Evolutionary conservation across 2,797 vertebrate genomes (phyloP).

Genomic region (Myiotriccus ornatus): DNA sequence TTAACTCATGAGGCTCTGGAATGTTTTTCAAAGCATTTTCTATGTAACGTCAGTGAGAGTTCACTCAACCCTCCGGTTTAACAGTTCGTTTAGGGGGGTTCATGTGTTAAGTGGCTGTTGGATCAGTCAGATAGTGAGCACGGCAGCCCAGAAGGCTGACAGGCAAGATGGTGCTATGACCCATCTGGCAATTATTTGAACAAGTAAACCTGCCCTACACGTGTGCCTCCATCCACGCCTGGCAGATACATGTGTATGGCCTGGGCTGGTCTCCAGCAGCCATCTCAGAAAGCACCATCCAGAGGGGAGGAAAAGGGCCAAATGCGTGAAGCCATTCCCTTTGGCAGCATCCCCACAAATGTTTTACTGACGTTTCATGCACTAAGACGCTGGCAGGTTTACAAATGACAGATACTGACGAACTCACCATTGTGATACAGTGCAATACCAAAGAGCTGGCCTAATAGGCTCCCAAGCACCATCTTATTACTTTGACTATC

Average conservation of each 20-base stretch:
- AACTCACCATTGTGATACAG: neutral
- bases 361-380: neutral
- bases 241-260: accelerated
- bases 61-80: neutral
- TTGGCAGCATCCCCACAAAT: slow-evolving; percentile 52
- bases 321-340: neutral
- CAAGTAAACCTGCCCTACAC: neutral
- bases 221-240: neutral
- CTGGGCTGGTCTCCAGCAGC: neutral
- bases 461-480: neutral
- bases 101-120: neutral
- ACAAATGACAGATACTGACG: neutral
- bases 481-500: slow-evolving; percentile 1
- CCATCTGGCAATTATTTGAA: neutral
- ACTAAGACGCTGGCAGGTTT: neutral
- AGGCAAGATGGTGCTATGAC: neutral
- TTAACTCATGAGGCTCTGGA: neutral
- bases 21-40: neutral
- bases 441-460: neutral
- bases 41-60: neutral
- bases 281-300: neutral
- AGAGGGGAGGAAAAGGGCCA: neutral
- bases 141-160: neutral
- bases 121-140: neutral
- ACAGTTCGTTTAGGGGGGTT: neutral